Evolutionary conservation across 1,140 invertebrate genomes (phyloP).

Genomic region (Megalopta genalis): DNA sequence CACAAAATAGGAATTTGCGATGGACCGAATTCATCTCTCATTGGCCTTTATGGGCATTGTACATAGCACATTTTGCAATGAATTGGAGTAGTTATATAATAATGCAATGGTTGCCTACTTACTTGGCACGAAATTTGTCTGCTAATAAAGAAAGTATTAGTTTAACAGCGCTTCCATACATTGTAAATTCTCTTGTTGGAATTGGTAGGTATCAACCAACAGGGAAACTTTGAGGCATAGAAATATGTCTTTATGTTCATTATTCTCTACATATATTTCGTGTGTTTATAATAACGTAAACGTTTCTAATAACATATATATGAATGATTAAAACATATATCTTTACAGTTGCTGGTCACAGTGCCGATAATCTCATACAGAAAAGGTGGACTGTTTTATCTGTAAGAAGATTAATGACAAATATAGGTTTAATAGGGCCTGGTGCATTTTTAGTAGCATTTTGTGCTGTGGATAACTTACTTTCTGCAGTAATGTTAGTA

Average conservation of each 20-base stretch:
- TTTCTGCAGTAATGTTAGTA: constrained; percentile 86
- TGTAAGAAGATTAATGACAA: constrained; percentile 88
- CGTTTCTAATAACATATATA: background rate
- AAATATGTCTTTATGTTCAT: background rate
- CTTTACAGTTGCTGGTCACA: constrained; percentile 85
- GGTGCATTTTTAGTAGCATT: constrained; percentile 88
- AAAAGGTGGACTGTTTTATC: constrained; percentile 87
- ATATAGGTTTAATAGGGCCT: constrained; percentile 88
- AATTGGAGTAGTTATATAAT: constrained; percentile 93
- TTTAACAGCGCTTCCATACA: constrained; percentile 88
- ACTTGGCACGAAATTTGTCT: constrained; percentile 85
- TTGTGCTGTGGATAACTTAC: constrained; percentile 86
- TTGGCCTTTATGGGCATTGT: constrained; percentile 89
- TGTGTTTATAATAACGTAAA: too few species aligned
- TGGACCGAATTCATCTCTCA: constrained; percentile 87
- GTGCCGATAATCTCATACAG: constrained; percentile 86
- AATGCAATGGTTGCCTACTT: constrained; percentile 92
- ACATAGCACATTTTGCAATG: constrained; percentile 91
- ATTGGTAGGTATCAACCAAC: constrained; percentile 81
- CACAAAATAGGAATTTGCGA: constrained; percentile 80
- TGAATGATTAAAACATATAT: background rate
- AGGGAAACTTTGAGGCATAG: background rate
- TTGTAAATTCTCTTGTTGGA: constrained; percentile 88
- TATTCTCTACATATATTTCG: background rate
- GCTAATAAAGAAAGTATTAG: constrained; percentile 88